Percentiles rank a stretch among this genome's conserved stretches.
Conservation (phyloP, 2,113 vertebrate genomes). For the Donacobius atricapilla region DNA sequence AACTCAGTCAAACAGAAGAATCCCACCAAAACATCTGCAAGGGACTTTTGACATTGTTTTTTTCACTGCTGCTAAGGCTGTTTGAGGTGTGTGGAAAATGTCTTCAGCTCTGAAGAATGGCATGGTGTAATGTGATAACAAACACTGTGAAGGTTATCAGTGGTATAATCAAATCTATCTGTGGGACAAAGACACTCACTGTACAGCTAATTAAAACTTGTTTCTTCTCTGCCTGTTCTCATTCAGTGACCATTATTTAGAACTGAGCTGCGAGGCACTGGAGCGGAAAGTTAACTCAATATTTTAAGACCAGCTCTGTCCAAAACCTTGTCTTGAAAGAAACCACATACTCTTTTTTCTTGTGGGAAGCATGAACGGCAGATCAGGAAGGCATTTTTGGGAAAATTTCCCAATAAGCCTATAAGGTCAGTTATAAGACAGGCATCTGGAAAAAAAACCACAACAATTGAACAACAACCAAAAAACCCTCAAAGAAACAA, state of each 20-base stretch:
- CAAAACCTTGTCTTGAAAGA: constrained; percentile 55
- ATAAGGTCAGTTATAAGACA: background rate
- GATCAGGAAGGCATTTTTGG: constrained; percentile 28
- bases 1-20: constrained; percentile 64
- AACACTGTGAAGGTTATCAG: constrained; percentile 58
- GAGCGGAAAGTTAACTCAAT: constrained; percentile 59
- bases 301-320: constrained; percentile 53
- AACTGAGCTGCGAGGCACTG: constrained; percentile 48
- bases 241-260: constrained; percentile 58
- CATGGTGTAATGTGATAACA: constrained; percentile 16
- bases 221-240: constrained; percentile 57
- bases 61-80: constrained; percentile 38
- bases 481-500: background rate
- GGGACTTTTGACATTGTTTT: constrained; percentile 57
- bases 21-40: constrained; percentile 55
- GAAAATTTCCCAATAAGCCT: background rate
- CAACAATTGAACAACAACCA: background rate
- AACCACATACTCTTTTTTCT: background rate
- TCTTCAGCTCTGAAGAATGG: constrained; percentile 49
- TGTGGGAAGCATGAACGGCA: background rate
- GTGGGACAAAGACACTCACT: constrained; percentile 70
- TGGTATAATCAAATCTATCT: constrained; percentile 65
- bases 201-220: constrained; percentile 72
- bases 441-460: background rate
- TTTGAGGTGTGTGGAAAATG: constrained; percentile 44